Conservation (phyloP, 2,113 vertebrate species). For the Acrocephalus arundinaceus region DNA sequence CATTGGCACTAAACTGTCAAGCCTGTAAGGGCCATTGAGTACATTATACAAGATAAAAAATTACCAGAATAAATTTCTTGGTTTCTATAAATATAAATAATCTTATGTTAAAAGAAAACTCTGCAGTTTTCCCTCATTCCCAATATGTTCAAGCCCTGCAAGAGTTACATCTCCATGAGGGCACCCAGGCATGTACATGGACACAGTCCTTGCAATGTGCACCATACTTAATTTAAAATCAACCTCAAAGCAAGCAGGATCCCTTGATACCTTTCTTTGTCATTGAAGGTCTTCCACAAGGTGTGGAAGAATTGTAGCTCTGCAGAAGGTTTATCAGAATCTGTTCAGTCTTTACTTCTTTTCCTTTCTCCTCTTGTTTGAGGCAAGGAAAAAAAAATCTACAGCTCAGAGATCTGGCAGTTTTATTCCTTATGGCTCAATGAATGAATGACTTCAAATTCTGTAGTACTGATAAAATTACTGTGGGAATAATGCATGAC, state of each 20-base stretch:
- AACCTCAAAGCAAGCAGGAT: neutral
- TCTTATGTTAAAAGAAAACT: neutral
- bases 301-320: neutral
- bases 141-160: neutral
- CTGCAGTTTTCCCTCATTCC: neutral
- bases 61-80: neutral
- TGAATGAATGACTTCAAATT: neutral
- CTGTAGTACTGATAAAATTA: neutral
- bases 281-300: neutral
- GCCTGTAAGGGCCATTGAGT: neutral
- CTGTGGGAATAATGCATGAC: neutral
- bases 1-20: neutral
- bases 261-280: neutral
- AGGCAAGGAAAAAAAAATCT: neutral
- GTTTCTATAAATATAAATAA: neutral
- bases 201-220: neutral
- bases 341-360: neutral
- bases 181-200: rapidly evolving
- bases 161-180: neutral
- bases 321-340: neutral
- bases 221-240: neutral
- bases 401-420: neutral
- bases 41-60: neutral
- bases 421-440: neutral
- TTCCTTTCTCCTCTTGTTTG: neutral